These are phyloP conservation scores for Vidua chalybeata DNA, from an alignment of 2,113 vertebrate species.

Conservation along the genomic window DNA sequence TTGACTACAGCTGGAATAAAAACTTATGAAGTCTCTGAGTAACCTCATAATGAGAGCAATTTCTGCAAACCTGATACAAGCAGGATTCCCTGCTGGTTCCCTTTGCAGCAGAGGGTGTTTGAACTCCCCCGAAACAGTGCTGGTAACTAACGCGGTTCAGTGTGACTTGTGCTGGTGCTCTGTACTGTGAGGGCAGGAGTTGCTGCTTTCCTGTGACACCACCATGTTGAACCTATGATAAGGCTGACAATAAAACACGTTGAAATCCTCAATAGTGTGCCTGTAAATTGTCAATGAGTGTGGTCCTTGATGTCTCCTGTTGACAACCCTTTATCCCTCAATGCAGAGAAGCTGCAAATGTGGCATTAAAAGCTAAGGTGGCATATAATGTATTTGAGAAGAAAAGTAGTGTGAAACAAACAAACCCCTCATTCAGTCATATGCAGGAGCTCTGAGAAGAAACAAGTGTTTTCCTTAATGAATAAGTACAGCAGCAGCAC, in stretches of 20 bases:
- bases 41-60: not conserved
- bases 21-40: not conserved
- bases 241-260: conserved; percentile 10
- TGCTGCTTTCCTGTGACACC: not conserved
- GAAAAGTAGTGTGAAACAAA: not conserved
- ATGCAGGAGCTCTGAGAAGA: not conserved
- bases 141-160: not conserved
- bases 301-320: not conserved
- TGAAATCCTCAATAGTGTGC: not conserved
- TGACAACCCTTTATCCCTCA: not conserved
- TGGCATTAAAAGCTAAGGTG: not conserved
- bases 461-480: not conserved
- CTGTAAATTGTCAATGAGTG: not conserved
- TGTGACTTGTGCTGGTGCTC: not conserved
- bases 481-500: not conserved
- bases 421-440: not conserved
- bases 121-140: not conserved
- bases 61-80: not conserved
- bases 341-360: not conserved
- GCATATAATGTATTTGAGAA: not conserved
- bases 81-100: not conserved
- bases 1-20: not conserved
- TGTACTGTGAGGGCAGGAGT: not conserved
- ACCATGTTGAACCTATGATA: not conserved
- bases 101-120: not conserved